These are phyloP conservation scores for Aphidius gifuensis DNA, from an alignment of 1,140 invertebrate species.

Conservation along the genomic window DNA sequence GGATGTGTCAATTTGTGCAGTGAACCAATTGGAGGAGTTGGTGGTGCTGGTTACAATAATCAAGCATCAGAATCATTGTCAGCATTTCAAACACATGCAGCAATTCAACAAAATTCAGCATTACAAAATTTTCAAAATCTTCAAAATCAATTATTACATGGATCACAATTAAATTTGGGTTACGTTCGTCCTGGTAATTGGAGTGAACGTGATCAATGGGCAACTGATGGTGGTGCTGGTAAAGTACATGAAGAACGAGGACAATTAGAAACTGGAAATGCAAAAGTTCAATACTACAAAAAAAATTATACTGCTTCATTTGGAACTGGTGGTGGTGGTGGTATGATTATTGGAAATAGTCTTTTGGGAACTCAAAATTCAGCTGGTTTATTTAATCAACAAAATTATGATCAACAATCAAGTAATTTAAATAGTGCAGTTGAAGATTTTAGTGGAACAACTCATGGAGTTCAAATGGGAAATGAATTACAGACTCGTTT, in stretches of 20 bases:
- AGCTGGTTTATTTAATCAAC: background rate
- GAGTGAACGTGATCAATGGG: slow-evolving; percentile 36
- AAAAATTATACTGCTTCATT: slow-evolving; percentile 35
- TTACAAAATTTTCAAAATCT: slow-evolving; percentile 9
- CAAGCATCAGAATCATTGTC: slow-evolving; percentile 3
- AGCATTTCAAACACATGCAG: too few species aligned
- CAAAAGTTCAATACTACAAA: slow-evolving; percentile 35
- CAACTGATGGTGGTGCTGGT: slow-evolving; percentile 32
- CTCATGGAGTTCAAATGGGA: too few species aligned
- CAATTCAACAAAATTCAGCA: slow-evolving; percentile 8
- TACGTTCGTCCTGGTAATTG: slow-evolving; percentile 38
- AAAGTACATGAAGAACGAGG: slow-evolving; percentile 39
- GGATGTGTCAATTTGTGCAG: slow-evolving; percentile 35
- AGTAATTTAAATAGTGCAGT: slow-evolving; percentile 23
- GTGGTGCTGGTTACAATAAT: background rate
- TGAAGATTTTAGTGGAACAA: slow-evolving; percentile 3
- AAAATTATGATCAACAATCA: slow-evolving; percentile 10
- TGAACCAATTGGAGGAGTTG: background rate
- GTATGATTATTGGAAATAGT: background rate
- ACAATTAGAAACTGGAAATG: slow-evolving; percentile 31
- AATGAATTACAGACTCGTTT: background rate
- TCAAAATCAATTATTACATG: slow-evolving; percentile 18
- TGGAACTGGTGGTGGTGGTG: background rate
- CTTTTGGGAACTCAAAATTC: background rate
- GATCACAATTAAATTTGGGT: slow-evolving; percentile 21